phyloP scores from a whole-genome alignment of 2,113 vertebrate species.

The Alaudala cheleensis region DNA sequence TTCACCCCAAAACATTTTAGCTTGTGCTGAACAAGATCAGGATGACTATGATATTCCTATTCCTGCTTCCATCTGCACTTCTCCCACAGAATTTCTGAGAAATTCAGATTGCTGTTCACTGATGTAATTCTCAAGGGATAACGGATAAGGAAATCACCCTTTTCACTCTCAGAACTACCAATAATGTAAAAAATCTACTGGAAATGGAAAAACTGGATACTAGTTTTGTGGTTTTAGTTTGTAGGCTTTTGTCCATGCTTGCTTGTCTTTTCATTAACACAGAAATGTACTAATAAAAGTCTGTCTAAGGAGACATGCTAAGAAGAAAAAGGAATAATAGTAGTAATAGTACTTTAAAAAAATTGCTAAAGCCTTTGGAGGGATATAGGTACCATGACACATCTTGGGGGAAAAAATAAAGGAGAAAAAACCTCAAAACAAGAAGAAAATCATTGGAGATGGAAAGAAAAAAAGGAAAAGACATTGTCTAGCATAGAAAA shows the following conservation, averaged over 20 bases:
- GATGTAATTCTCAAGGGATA: background rate
- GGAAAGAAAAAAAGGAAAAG: accelerated
- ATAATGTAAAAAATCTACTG: background rate
- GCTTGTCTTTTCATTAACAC: background rate
- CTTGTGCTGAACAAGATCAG: background rate
- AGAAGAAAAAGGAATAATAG: background rate
- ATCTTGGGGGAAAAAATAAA: accelerated
- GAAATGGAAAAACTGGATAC: background rate
- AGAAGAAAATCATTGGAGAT: background rate
- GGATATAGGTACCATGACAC: background rate
- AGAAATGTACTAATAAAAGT: background rate
- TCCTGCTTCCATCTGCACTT: background rate
- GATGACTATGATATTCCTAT: background rate
- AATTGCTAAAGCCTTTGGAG: background rate
- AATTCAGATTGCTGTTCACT: background rate
- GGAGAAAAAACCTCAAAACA: accelerated
- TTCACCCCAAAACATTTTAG: background rate
- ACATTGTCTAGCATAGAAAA: background rate
- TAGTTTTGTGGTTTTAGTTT: background rate
- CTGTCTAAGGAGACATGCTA: background rate
- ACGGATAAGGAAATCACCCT: background rate
- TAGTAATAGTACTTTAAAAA: background rate
- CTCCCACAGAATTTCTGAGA: background rate
- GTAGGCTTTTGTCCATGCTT: background rate
- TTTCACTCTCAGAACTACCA: background rate